phyloP scores from a whole-genome alignment of 2,888 invertebrate genomes.

The Cryptus viduatorius region DNA sequence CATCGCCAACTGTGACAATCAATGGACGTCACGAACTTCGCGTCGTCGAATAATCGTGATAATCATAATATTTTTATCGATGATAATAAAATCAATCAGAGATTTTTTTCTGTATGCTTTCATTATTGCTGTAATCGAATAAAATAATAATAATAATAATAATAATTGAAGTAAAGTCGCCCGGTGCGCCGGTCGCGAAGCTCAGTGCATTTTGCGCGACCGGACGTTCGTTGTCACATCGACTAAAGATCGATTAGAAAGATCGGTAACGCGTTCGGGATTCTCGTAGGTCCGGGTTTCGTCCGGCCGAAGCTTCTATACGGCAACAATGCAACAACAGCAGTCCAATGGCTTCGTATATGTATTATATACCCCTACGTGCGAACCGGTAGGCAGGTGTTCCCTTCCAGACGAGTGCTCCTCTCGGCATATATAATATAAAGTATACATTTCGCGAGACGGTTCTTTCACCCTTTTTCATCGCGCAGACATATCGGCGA shows the following conservation, averaged over 20 bases:
- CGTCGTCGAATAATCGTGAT: not conserved
- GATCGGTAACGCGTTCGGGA: conserved; percentile 45
- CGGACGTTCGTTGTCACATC: no score
- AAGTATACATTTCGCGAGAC: conserved; percentile 8
- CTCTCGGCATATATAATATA: not conserved
- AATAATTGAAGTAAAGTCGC: no score
- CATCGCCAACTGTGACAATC: not conserved
- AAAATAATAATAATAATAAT: no score
- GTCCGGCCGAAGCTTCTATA: conserved; percentile 30
- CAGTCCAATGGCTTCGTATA: conserved; percentile 28
- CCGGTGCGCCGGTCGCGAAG: no score
- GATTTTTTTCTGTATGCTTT: not conserved
- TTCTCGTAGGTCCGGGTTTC: conserved; percentile 48
- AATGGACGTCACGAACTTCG: not conserved
- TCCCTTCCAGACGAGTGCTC: conserved; percentile 7
- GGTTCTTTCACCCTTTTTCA: not conserved
- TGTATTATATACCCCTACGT: not conserved
- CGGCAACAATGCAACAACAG: conserved; percentile 2
- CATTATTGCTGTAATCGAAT: no score
- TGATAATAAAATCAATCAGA: not conserved
- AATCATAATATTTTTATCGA: not conserved
- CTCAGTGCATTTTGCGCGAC: no score
- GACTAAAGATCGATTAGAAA: no score
- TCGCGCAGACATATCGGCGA: not conserved
- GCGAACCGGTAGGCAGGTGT: conserved; percentile 29